These are phyloP conservation scores for Galaxias olidus DNA, from an alignment of 2,797 vertebrate species.

Conservation along the genomic window DNA sequence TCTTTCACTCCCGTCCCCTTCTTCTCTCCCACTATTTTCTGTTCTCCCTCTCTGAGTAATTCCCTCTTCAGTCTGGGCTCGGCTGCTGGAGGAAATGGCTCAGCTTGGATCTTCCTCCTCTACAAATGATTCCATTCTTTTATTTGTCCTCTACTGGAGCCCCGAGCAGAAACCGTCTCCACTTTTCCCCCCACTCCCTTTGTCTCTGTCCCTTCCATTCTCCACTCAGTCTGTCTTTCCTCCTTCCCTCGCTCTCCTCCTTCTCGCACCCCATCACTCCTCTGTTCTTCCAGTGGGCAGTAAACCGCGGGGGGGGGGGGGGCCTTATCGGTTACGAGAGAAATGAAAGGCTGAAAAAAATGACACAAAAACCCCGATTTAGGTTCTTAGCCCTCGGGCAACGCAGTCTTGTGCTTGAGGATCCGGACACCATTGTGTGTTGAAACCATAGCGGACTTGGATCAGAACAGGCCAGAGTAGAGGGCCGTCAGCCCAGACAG, in stretches of 20 bases:
- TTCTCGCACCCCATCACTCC: conserved; percentile 30
- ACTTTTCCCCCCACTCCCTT: conserved; percentile 1
- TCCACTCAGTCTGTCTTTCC: conserved; percentile 19
- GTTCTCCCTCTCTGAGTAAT: conserved; percentile 31
- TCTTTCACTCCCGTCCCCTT: too few relatives aligned
- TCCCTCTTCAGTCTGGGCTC: conserved; percentile 27
- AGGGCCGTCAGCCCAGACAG: too few relatives aligned
- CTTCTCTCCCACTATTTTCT: background rate
- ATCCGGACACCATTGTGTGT: conserved; percentile 20
- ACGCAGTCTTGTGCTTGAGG: conserved; percentile 35
- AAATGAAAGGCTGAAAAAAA: conserved; percentile 71
- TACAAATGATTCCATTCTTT: conserved; percentile 20
- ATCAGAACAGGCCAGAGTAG: too few relatives aligned
- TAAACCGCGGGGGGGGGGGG: conserved; percentile 74
- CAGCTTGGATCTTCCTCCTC: conserved; percentile 36
- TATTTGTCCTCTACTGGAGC: conserved; percentile 20
- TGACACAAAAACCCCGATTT: conserved; percentile 71
- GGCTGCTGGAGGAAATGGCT: conserved; percentile 59
- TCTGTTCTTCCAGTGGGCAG: conserved; percentile 72
- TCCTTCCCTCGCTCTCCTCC: conserved; percentile 32
- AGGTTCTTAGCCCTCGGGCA: conserved; percentile 60
- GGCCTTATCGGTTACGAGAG: conserved; percentile 67
- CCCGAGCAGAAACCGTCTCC: conserved; percentile 18
- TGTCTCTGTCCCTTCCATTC: background rate
- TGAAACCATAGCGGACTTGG: conserved; percentile 18